phyloP scores from a whole-genome alignment of 1,140 invertebrate genomes.

The Drosophila leontia region DNA sequence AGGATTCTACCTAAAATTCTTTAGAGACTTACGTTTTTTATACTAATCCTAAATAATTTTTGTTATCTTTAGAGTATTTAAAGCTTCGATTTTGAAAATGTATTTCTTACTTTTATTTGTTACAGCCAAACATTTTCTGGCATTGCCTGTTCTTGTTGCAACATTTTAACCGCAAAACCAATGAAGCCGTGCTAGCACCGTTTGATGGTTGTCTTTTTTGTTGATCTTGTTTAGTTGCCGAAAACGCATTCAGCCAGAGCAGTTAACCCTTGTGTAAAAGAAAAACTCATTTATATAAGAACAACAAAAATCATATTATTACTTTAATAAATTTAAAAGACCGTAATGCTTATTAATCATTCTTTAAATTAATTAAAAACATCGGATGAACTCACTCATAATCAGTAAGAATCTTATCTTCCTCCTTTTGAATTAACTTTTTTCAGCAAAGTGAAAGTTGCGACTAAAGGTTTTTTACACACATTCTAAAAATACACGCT shows the following conservation, averaged over 20 bases:
- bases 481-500: slow-evolving; percentile 31
- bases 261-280: slow-evolving; percentile 58
- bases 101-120: slow-evolving; percentile 1
- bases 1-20: not conserved
- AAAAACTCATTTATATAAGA: not conserved
- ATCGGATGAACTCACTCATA: slow-evolving; percentile 11
- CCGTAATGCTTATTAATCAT: not conserved
- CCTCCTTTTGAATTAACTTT: slow-evolving; percentile 4
- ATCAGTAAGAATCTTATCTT: slow-evolving; percentile 27
- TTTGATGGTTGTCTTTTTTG: slow-evolving; percentile 28
- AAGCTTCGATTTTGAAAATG: not conserved
- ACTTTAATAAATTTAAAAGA: not conserved
- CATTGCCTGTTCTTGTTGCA: slow-evolving; percentile 67
- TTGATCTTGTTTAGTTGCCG: slow-evolving; percentile 61
- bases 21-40: no score
- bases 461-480: slow-evolving; percentile 16
- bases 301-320: not conserved
- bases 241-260: slow-evolving; percentile 48
- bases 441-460: slow-evolving; percentile 38
- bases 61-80: slow-evolving; percentile 12
- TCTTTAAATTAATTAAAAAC: not conserved
- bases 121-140: slow-evolving; percentile 32
- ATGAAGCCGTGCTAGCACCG: slow-evolving; percentile 43
- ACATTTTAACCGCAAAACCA: slow-evolving; percentile 66
- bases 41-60: no score